phyloP scores from a whole-genome alignment of 1,140 invertebrate species.

The Drosophila orena region DNA sequence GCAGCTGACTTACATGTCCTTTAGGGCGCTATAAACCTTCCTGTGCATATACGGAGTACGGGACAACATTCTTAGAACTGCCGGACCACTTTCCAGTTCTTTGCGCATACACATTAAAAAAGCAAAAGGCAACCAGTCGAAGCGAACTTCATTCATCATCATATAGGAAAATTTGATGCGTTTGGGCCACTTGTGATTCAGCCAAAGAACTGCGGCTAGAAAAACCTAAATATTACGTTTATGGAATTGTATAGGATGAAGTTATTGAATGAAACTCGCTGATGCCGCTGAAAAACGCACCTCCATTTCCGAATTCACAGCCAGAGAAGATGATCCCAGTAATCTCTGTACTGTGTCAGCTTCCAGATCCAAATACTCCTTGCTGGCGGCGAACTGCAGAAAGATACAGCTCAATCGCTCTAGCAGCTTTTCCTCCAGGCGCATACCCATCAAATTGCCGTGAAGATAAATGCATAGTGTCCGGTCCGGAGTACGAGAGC shows the following conservation, averaged over 20 bases:
- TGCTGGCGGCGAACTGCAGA: background rate
- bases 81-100: background rate
- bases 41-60: background rate
- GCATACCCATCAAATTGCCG: background rate
- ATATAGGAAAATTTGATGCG: background rate
- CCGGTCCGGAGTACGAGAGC: background rate
- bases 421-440: background rate
- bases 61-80: background rate
- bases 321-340: background rate
- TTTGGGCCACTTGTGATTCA: background rate
- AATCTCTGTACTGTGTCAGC: background rate
- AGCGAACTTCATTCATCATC: background rate
- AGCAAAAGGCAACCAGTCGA: background rate
- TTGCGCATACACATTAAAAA: background rate
- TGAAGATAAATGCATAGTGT: background rate
- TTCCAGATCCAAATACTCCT: background rate
- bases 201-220: background rate
- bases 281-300: background rate
- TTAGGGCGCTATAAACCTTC: background rate
- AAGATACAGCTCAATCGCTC: background rate
- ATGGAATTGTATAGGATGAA: background rate
- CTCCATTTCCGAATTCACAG: conserved; percentile 7
- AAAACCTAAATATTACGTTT: background rate
- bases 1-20: background rate
- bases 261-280: background rate